A percentile compares a stretch with the other conserved stretches of the same genome.
Conservation (phyloP, 2,888 invertebrate genomes). For the Erannis defoliaria region DNA sequence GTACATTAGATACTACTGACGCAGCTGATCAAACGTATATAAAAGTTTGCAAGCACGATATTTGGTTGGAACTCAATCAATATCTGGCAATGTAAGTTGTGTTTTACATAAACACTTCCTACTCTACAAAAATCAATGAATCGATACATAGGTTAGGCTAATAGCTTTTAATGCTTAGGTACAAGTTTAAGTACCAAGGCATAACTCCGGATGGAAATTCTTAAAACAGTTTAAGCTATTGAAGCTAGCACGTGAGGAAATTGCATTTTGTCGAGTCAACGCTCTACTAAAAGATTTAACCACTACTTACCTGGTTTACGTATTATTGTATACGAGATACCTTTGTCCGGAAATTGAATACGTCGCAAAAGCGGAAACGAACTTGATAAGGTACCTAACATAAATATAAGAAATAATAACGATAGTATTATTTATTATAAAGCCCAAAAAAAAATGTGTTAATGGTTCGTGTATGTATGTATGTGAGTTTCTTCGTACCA, state of each 20-base stretch:
- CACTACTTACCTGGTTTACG: conserved; percentile 1
- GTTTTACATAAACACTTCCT: no score
- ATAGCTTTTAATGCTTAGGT: background rate
- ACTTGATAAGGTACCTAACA: background rate
- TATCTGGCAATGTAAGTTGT: no score
- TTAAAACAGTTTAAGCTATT: conserved; percentile 14
- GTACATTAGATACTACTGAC: no score
- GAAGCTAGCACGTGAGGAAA: conserved; percentile 20
- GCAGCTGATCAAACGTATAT: no score
- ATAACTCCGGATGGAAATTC: background rate
- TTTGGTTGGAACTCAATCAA: no score
- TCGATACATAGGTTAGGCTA: background rate
- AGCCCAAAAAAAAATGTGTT: no score
- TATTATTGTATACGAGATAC: conserved; percentile 6
- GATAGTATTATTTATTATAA: no score
- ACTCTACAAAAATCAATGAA: no score
- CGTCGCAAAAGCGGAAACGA: conserved; percentile 1
- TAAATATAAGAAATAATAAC: background rate
- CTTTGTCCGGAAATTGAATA: conserved; percentile 16
- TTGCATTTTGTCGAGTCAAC: conserved; percentile 25
- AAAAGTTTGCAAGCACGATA: no score
- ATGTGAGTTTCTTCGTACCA: no score
- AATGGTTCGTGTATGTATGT: no score
- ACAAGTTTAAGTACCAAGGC: conserved; percentile 4
- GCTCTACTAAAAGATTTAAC: conserved; percentile 22